Evolutionary conservation across 2,113 vertebrate species (phyloP), one percentile per base, ranked within the genome.

Genomic region (Leucoraja erinaceus): DNA sequence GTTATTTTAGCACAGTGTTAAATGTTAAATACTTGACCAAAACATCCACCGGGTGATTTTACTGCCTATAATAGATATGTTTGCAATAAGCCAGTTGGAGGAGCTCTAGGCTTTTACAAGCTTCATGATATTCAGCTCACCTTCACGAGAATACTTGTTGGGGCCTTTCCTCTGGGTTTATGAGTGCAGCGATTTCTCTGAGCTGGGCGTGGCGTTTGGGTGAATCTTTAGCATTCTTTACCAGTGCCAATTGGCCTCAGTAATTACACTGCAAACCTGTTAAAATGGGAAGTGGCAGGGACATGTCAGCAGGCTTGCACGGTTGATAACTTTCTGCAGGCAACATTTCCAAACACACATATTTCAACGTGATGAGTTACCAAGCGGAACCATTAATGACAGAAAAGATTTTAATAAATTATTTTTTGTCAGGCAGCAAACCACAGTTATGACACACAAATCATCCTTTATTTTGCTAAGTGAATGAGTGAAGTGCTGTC

Each of bases 321-420:
- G 59, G 59, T 47, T 72, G 66, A 91, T 72, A 12, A 38, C 33
- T 47, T 63, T 72, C 90, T 72, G 90, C 7, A 54, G 68, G 31
- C 66, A 91, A 72, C 33, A 47, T n/a, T 91, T 91, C 66, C 90
- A 74, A 63, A 22, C 10, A 33, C 22, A 12, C 68, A 91, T 91
- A 54, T 68, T 25, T 54, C 90, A 25, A 11, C 7, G 11, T 54
- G 90, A 47, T 72, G 90, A 25, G 68, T 72, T 91, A 72, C 22
- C 33, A 70, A 70, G 88, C 66, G 7, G 33, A 38, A 54, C 68
- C 20, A 33, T n/a, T 54, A 28, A 54, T 74, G 38, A 54, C 90
- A 74, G 90, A 74, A 91, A 91, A 5, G 66, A 25, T 72, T 38
- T 54, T 54, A 91, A 90, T 70, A 22, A 90, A 74, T 91, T 25